phyloP scores from a whole-genome alignment of 2,888 invertebrate species.

The Chironomus tentans region DNA sequence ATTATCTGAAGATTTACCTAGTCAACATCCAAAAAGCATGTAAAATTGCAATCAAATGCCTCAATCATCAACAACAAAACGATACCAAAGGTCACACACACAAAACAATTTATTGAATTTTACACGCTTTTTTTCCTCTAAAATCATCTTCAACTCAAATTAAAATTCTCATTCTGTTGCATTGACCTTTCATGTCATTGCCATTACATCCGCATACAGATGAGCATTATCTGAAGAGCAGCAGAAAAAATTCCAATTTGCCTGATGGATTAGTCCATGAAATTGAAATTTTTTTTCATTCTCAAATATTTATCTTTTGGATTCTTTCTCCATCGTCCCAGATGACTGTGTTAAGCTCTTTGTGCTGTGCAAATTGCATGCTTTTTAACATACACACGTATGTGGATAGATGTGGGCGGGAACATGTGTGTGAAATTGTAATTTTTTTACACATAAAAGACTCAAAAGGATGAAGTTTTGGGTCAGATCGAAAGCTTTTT shows the following conservation, averaged over 20 bases:
- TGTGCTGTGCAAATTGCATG: background rate
- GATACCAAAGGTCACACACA: background rate
- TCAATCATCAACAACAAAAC: too few species aligned
- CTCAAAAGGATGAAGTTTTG: too few species aligned
- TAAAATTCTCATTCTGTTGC: too few species aligned
- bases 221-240: background rate
- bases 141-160: background rate
- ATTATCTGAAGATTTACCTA: too few species aligned
- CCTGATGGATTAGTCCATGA: slow-evolving; percentile 17
- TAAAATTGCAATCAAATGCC: too few species aligned
- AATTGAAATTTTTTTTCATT: slow-evolving; percentile 13
- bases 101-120: background rate
- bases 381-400: background rate
- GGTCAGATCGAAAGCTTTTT: too few species aligned
- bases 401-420: background rate
- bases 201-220: background rate
- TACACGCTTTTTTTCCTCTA: background rate
- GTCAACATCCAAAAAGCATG: too few species aligned
- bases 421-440: background rate
- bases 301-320: slow-evolving; percentile 19
- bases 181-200: too few species aligned
- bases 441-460: background rate
- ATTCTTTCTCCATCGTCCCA: background rate
- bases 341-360: background rate
- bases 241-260: slow-evolving; percentile 3